Evolutionary conservation across 2,113 vertebrate species (phyloP).

Genomic region (Gobiocypris rarus): DNA sequence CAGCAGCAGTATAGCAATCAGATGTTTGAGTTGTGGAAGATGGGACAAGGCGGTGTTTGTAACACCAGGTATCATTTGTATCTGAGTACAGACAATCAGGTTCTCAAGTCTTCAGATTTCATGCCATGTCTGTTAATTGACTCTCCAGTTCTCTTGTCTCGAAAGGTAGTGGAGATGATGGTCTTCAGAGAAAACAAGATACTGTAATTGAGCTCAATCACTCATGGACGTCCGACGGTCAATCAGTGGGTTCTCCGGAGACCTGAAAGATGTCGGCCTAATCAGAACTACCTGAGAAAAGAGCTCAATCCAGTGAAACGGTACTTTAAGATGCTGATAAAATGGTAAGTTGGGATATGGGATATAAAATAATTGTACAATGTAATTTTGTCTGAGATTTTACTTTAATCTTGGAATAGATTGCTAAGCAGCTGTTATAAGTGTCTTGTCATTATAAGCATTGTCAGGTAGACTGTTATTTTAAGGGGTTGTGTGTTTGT

Average conservation of each 20-base stretch:
- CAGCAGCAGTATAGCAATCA: not conserved
- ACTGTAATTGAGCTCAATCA: conserved; percentile 31
- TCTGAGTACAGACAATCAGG: conserved; percentile 2
- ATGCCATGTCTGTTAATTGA: not conserved
- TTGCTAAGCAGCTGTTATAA: conserved; percentile 5
- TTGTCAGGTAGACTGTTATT: conserved; percentile 20
- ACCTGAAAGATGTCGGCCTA: not conserved
- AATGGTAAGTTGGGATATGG: not conserved
- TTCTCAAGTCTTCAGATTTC: not conserved
- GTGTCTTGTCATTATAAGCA: conserved; percentile 18
- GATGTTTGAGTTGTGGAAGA: not conserved
- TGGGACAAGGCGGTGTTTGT: not conserved
- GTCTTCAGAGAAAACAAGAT: conserved; percentile 10
- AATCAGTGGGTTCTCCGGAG: not conserved
- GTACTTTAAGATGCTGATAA: not conserved
- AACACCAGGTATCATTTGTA: not conserved
- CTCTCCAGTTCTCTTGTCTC: conserved; percentile 23
- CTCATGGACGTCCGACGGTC: not conserved
- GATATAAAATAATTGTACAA: not conserved
- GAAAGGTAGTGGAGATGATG: not conserved
- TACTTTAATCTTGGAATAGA: not conserved
- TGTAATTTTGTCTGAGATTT: conserved; percentile 2
- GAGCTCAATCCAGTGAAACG: not conserved
- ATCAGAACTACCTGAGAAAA: not conserved
- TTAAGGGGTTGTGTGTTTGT: conserved; percentile 28